Percentiles rank a stretch among this genome's conserved stretches.
Evolutionary conservation across 1,140 invertebrate genomes (phyloP).

Genomic region (Hycleus phaleratus): DNA sequence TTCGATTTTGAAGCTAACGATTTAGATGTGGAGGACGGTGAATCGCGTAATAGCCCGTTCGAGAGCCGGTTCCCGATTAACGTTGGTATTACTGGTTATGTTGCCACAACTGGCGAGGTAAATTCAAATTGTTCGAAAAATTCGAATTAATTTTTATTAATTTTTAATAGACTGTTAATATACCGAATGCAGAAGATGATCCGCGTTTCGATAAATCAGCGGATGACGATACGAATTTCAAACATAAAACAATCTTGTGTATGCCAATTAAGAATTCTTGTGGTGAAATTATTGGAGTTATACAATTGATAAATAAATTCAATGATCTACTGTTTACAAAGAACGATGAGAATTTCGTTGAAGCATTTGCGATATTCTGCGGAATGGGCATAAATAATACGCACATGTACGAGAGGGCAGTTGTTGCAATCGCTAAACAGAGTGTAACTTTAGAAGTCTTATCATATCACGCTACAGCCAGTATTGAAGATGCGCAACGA

Average conservation of each 20-base stretch:
- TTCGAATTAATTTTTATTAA: not conserved
- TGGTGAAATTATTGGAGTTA: slow-evolving; percentile 85
- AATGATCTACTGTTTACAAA: slow-evolving; percentile 80
- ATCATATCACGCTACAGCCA: slow-evolving; percentile 92
- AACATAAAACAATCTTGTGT: slow-evolving; percentile 78
- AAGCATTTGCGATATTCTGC: slow-evolving; percentile 96
- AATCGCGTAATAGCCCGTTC: slow-evolving; percentile 70
- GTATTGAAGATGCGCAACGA: slow-evolving; percentile 75
- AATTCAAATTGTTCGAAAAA: slow-evolving; percentile 24
- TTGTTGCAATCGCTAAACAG: slow-evolving; percentile 90
- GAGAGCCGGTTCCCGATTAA: slow-evolving; percentile 94
- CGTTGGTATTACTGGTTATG: slow-evolving; percentile 90
- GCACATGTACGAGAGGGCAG: slow-evolving; percentile 91
- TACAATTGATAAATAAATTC: slow-evolving; percentile 90
- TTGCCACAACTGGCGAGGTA: slow-evolving; percentile 93
- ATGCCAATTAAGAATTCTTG: slow-evolving; percentile 90
- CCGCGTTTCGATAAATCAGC: slow-evolving; percentile 82
- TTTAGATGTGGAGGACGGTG: slow-evolving; percentile 63
- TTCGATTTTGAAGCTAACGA: slow-evolving; percentile 84
- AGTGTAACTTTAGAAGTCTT: slow-evolving; percentile 90
- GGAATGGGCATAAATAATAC: slow-evolving; percentile 97
- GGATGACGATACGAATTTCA: slow-evolving; percentile 68
- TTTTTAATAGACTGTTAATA: slow-evolving; percentile 64
- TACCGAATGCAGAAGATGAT: slow-evolving; percentile 86
- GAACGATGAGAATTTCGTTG: slow-evolving; percentile 89